These are phyloP conservation scores for Bucorvus abyssinicus DNA, from an alignment of 2,797 vertebrate species.

Conservation along the genomic window DNA sequence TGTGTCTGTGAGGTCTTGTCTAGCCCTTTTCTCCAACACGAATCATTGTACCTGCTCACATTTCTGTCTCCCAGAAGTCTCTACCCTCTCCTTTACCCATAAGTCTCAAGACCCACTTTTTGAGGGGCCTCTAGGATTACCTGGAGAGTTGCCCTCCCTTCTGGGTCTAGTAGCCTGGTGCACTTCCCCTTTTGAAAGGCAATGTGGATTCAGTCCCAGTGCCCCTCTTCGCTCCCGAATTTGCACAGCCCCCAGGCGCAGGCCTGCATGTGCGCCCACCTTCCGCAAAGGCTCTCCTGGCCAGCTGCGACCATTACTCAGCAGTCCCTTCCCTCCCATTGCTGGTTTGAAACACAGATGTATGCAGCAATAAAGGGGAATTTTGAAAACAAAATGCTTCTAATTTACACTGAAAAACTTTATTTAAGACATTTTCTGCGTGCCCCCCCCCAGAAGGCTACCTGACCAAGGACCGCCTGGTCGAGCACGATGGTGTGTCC, in stretches of 20 bases:
- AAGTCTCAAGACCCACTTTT: not conserved
- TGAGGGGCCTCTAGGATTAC: not conserved
- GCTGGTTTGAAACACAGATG: not conserved
- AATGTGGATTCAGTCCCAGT: not conserved
- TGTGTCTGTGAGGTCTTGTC: not conserved
- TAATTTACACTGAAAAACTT: not conserved
- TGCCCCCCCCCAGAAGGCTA: not conserved
- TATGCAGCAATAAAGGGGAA: not conserved
- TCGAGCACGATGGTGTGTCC: fast-evolving
- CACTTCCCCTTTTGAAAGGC: fast-evolving
- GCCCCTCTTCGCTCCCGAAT: fast-evolving
- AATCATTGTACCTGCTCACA: not conserved
- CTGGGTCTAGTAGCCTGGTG: not conserved
- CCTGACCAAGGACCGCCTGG: fast-evolving
- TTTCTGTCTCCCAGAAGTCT: not conserved
- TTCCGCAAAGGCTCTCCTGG: not conserved
- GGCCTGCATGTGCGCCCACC: fast-evolving
- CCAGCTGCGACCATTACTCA: not conserved
- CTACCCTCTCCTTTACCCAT: not conserved
- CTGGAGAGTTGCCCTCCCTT: not conserved
- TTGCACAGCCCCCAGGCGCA: not conserved
- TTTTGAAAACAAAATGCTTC: not conserved
- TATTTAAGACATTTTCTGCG: not conserved
- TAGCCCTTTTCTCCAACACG: not conserved
- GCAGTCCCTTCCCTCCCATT: not conserved